phyloP scores from a whole-genome alignment of 1,140 invertebrate species.

The Cyrtorhinus lividipennis region DNA sequence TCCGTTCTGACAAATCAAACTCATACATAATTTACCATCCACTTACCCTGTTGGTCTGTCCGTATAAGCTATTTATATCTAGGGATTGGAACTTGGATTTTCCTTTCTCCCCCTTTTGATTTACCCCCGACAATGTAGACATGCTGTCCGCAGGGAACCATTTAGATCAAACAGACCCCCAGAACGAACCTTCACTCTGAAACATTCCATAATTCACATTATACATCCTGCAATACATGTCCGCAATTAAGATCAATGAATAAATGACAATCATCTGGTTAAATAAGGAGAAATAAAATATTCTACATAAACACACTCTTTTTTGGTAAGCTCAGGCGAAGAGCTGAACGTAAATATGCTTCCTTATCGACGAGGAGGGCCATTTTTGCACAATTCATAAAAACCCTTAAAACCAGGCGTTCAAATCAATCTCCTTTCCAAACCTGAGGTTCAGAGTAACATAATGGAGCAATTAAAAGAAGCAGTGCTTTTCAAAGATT shows the following conservation, averaged over 20 bases:
- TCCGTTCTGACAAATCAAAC: no score
- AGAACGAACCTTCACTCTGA: conserved; percentile 63
- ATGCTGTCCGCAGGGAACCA: conserved; percentile 75
- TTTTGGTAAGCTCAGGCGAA: no score
- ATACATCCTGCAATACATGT: conserved; percentile 9
- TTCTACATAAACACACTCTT: no score
- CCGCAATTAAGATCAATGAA: conserved; percentile 2
- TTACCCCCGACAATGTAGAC: conserved; percentile 70
- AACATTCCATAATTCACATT: conserved; percentile 19
- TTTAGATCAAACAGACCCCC: conserved; percentile 62
- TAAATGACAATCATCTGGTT: background rate
- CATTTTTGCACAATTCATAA: no score
- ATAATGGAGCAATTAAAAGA: no score
- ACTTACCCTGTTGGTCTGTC: conserved; percentile 69
- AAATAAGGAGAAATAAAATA: no score
- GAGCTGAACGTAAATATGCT: no score
- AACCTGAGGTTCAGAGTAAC: no score
- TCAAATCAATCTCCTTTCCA: no score
- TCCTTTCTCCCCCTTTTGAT: conserved; percentile 78
- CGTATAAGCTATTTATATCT: conserved; percentile 95
- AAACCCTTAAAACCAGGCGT: no score
- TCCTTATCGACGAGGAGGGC: no score
- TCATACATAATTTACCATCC: conserved; percentile 11
- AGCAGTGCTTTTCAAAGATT: no score
- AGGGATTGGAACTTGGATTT: conserved; percentile 89